phyloP scores from a whole-genome alignment of 2,888 invertebrate species.

The Drosophila acutilabella region DNA sequence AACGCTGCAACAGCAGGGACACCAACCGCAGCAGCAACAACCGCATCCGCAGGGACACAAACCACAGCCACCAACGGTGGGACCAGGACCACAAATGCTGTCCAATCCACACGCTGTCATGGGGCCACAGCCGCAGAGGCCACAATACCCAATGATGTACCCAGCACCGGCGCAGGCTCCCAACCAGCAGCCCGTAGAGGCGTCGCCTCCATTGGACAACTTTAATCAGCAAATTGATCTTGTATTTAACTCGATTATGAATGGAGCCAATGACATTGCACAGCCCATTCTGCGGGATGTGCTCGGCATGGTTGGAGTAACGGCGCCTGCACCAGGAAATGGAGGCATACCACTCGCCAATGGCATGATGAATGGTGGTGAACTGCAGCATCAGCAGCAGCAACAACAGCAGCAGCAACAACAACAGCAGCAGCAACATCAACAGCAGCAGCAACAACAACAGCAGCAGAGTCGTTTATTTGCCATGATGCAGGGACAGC shows the following conservation, averaged over 20 bases:
- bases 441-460: constrained; percentile 18
- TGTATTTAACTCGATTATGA: constrained; percentile 84
- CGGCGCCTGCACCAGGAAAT: constrained; percentile 35
- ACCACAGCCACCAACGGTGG: constrained; percentile 46
- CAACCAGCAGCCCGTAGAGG: constrained; percentile 67
- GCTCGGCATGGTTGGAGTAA: constrained; percentile 81
- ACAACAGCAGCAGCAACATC: constrained; percentile 32
- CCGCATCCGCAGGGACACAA: constrained; percentile 63
- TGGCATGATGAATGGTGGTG: constrained; percentile 65
- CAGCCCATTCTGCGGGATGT: constrained; percentile 84
- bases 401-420: constrained; percentile 44
- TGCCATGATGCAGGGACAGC: constrained; percentile 67
- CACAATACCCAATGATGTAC: constrained; percentile 73
- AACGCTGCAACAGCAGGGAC: constrained; percentile 76
- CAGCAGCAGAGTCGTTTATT: constrained; percentile 65
- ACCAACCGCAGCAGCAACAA: constrained; percentile 54
- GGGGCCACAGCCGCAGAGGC: constrained; percentile 68
- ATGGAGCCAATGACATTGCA: constrained; percentile 83
- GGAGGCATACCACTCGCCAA: constrained; percentile 53
- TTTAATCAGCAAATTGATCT: constrained; percentile 85
- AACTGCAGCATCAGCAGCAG: constrained; percentile 65
- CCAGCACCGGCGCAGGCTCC: constrained; percentile 61
- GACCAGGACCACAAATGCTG: constrained; percentile 53
- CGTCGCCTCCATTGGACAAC: constrained; percentile 77
- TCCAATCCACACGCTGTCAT: constrained; percentile 60